Evolutionary conservation across 2,113 vertebrate species (phyloP).

Genomic region (Oreocharis arfaki): DNA sequence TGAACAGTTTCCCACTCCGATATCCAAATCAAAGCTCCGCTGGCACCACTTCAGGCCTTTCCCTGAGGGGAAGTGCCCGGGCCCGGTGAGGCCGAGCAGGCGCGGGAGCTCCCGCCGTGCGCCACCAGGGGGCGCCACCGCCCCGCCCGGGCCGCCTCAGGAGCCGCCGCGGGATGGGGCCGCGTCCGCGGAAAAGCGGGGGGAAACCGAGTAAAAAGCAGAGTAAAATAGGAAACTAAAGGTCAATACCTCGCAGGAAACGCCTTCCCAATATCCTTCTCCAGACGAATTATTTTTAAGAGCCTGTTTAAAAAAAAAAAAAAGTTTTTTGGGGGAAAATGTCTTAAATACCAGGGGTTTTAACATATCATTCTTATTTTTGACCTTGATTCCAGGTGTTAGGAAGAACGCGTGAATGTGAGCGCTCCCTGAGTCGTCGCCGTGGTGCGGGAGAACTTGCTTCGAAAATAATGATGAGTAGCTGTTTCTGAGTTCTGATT

Average conservation of each 20-base stretch:
- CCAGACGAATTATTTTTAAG: fast-evolving
- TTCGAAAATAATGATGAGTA: background rate
- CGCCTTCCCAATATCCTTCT: background rate
- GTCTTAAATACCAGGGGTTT: background rate
- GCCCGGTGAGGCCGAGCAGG: background rate
- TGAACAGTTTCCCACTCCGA: background rate
- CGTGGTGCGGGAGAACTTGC: fast-evolving
- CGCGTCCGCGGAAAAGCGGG: background rate
- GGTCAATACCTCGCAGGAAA: background rate
- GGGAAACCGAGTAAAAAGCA: fast-evolving
- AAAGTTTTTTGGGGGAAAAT: background rate
- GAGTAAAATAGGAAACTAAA: background rate
- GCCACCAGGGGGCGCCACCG: background rate
- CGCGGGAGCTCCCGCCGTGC: fast-evolving
- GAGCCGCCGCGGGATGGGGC: background rate
- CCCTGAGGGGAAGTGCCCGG: background rate
- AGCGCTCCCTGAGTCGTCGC: fast-evolving
- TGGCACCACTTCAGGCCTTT: fast-evolving
- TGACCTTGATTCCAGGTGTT: background rate
- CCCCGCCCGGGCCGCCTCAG: background rate
- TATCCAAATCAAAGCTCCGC: fast-evolving
- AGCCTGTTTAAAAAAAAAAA: no score
- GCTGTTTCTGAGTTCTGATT: background rate
- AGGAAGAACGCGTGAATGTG: fast-evolving
- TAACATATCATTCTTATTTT: background rate